Conservation (phyloP, 2,797 vertebrate species). For the Erpetoichthys calabaricus region DNA sequence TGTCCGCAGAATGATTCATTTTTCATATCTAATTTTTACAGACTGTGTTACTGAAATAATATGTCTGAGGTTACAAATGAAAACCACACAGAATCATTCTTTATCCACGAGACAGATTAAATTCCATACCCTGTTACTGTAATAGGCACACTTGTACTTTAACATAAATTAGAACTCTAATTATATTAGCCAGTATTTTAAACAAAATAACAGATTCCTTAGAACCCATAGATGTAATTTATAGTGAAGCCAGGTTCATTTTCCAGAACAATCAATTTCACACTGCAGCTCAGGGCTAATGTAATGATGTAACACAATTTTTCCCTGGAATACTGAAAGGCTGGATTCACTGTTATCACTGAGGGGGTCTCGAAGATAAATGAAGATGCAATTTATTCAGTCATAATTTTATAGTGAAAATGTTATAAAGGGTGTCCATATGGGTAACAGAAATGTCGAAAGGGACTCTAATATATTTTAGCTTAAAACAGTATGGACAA, state of each 20-base stretch:
- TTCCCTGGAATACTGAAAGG: constrained; percentile 64
- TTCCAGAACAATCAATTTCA: constrained; percentile 94
- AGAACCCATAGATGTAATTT: constrained; percentile 96
- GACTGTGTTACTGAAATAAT: constrained; percentile 81
- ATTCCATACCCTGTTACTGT: constrained; percentile 90
- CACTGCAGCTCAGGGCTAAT: constrained; percentile 72
- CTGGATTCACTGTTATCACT: constrained; percentile 78
- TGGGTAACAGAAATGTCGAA: constrained; percentile 41
- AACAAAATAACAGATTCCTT: constrained; percentile 95
- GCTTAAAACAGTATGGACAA: constrained; percentile 43
- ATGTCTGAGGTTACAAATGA: constrained; percentile 91
- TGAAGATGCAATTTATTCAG: constrained; percentile 98
- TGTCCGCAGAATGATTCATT: constrained; percentile 72
- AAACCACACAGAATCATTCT: constrained; percentile 85
- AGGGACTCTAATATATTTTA: constrained; percentile 40
- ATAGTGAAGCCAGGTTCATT: constrained; percentile 95
- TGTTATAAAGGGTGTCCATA: constrained; percentile 79
- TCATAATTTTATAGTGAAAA: constrained; percentile 89
- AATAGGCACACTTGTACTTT: constrained; percentile 95
- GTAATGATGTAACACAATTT: constrained; percentile 86
- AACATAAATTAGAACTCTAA: constrained; percentile 97
- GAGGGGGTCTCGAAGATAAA: constrained; percentile 88
- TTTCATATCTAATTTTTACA: constrained; percentile 86
- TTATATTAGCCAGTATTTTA: constrained; percentile 98
- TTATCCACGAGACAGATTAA: constrained; percentile 86